Percentiles rank a stretch among this genome's conserved stretches.
Evolutionary conservation across 2,888 invertebrate genomes (phyloP).

Genomic region (Pinctada fucata): DNA sequence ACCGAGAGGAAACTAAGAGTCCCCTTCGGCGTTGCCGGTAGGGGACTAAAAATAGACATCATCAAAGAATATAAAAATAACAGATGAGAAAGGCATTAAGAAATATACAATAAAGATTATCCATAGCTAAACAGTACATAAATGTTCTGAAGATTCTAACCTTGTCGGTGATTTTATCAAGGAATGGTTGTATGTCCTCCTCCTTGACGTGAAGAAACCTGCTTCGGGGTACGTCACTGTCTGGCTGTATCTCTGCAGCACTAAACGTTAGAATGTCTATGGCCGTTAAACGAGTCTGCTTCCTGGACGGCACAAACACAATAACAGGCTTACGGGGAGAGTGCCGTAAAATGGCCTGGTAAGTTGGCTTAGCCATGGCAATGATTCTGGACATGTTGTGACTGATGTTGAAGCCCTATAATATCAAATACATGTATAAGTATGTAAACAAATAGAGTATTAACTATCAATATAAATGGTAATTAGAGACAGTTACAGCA

Average conservation of each 20-base stretch:
- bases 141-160: constrained; percentile 76
- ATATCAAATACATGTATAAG: not conserved
- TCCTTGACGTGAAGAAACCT: constrained; percentile 89
- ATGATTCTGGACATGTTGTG: constrained; percentile 97
- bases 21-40: no score
- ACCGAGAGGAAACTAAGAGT: no score
- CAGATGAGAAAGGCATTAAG: no score
- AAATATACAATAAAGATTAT: no score
- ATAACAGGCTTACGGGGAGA: constrained; percentile 74
- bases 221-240: constrained; percentile 87
- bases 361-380: constrained; percentile 98
- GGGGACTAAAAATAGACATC: no score
- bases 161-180: constrained; percentile 92
- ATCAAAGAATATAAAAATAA: no score
- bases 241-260: constrained; percentile 90
- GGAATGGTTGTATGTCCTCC: constrained; percentile 91
- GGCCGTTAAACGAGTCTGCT: constrained; percentile 94
- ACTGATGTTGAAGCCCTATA: constrained; percentile 95
- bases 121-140: no score
- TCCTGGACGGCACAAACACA: constrained; percentile 82
- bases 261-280: constrained; percentile 96
- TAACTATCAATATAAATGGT: no score
- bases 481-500: no score
- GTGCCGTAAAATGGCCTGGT: constrained; percentile 89
- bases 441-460: no score